Evolutionary conservation across 1,140 invertebrate genomes (phyloP).

Genomic region (Camponotus pennsylvanicus): DNA sequence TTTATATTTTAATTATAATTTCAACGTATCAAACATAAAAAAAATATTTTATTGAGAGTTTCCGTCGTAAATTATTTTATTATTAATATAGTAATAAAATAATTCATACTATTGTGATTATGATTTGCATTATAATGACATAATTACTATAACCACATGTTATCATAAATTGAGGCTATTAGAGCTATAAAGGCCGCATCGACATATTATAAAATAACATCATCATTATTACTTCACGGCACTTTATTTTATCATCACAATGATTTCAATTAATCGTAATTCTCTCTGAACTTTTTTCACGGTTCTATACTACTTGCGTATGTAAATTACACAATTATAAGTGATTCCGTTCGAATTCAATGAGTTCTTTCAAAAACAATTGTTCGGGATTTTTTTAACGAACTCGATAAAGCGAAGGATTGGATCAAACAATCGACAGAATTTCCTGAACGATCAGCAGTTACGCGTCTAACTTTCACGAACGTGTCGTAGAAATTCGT

Average conservation of each 20-base stretch:
- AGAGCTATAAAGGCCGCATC: background rate
- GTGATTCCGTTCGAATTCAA: background rate
- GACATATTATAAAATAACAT: background rate
- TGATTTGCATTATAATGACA: slow-evolving; percentile 41
- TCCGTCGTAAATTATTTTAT: background rate
- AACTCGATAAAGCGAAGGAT: slow-evolving; percentile 23
- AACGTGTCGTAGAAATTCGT: slow-evolving; percentile 65
- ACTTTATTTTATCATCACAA: slow-evolving; percentile 16
- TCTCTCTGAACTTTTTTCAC: background rate
- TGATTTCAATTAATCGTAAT: slow-evolving; percentile 31
- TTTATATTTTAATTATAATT: background rate
- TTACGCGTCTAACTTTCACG: slow-evolving; percentile 59
- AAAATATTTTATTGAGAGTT: background rate
- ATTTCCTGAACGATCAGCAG: slow-evolving; percentile 58
- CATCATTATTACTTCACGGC: slow-evolving; percentile 28
- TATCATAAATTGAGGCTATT: slow-evolving; percentile 13
- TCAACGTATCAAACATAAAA: background rate
- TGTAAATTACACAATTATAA: background rate
- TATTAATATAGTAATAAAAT: background rate
- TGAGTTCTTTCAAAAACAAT: background rate
- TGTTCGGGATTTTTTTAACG: background rate
- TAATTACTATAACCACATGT: slow-evolving; percentile 7
- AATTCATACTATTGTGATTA: slow-evolving; percentile 19
- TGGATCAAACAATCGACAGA: slow-evolving; percentile 61
- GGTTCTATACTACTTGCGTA: background rate